Percentiles rank a stretch among this genome's conserved stretches.
These are phyloP conservation scores for Chelonia mydas DNA, from an alignment of 2,797 vertebrate species.

Conservation along the genomic window DNA sequence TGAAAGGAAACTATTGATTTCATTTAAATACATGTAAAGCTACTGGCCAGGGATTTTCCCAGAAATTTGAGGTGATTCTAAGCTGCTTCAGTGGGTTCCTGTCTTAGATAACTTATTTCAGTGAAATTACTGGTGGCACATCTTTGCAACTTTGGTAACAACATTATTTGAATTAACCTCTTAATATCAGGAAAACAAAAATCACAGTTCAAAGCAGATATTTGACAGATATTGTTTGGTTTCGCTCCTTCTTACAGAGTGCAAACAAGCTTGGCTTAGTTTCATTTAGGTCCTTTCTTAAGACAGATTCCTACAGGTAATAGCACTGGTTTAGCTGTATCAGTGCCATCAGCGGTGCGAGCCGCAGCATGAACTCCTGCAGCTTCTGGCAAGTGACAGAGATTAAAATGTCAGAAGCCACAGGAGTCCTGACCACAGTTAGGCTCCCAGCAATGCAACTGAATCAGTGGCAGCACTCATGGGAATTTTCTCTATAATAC, in stretches of 20 bases:
- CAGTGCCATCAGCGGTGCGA: neutral
- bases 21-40: neutral
- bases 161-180: neutral
- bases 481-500: neutral
- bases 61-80: neutral
- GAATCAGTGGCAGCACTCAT: neutral
- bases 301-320: neutral
- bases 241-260: neutral
- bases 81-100: neutral
- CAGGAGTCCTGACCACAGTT: neutral
- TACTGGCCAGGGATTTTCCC: neutral
- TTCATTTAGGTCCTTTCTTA: neutral
- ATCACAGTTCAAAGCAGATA: neutral
- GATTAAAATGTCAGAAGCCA: neutral
- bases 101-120: constrained; percentile 4
- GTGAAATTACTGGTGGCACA: neutral
- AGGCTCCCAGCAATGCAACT: neutral
- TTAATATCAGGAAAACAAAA: neutral
- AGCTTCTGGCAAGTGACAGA: neutral
- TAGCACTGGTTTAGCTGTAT: neutral
- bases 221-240: neutral
- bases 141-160: neutral
- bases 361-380: neutral
- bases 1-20: neutral
- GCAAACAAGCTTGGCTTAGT: neutral